Conservation (phyloP, 2,113 vertebrate species). For the Prochilodus magdalenae region DNA sequence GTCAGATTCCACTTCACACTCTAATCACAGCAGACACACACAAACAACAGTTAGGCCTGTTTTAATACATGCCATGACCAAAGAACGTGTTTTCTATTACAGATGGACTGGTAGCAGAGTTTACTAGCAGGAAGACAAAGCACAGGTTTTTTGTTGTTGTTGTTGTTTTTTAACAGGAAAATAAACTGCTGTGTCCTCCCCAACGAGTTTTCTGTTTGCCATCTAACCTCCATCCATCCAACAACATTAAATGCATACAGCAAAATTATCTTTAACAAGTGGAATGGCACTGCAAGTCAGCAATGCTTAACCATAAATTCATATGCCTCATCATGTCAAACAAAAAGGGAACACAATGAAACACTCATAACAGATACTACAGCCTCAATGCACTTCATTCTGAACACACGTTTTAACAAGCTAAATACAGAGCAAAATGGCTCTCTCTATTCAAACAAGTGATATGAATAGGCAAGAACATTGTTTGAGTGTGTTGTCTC, state of each 20-base stretch:
- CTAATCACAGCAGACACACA: slow-evolving; percentile 48
- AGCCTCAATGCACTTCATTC: too few relatives aligned
- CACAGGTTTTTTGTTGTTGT: too few relatives aligned
- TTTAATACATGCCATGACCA: background rate
- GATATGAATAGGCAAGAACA: too few relatives aligned
- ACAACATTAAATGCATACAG: background rate
- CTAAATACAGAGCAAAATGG: too few relatives aligned
- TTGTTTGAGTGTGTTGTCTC: too few relatives aligned
- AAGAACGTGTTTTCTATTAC: background rate
- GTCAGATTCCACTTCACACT: background rate
- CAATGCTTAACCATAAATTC: background rate
- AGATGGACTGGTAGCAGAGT: background rate
- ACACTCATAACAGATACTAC: too few relatives aligned
- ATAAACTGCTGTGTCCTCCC: too few relatives aligned
- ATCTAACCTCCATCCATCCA: background rate
- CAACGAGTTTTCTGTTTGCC: background rate
- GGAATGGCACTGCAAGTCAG: background rate
- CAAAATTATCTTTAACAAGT: background rate
- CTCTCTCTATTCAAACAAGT: too few relatives aligned
- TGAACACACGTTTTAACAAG: too few relatives aligned
- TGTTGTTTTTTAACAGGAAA: too few relatives aligned
- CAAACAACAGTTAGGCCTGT: background rate
- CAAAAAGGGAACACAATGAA: too few relatives aligned
- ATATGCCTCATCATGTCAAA: background rate
- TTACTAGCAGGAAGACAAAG: too few relatives aligned